Evolutionary conservation across 1,140 invertebrate genomes (phyloP), one percentile per base, ranked within the genome.

Genomic region (Macrotrachela quadricornifera): DNA sequence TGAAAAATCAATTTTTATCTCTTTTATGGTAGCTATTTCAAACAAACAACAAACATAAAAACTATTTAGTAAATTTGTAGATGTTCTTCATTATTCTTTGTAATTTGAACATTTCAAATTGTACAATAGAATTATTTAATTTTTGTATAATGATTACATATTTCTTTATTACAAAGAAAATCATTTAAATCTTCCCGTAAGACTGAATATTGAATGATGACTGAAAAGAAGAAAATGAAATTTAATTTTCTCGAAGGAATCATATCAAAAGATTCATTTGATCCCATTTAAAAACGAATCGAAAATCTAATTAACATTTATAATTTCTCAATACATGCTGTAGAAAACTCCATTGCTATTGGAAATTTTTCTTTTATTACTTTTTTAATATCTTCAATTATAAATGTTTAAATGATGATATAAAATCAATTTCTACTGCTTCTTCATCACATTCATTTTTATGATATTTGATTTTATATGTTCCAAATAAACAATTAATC

Each of bases 111-210:
- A 88, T 75, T 63, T 90, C 79, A 57, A 90, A 71, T 67, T 99
- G 94, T 15, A 87, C 81, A 1, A 85, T 72, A 0, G 94, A 91
- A 75, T 99, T 94, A 65, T 99, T 99, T 62, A 99, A 79, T 71
- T 99, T n/a, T 94, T 0, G 94, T 99, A 67, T 99, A 99, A 0
- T 92, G 90, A 75, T 99, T 99, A 61, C 84, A 86, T 54, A 99
- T 75, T 75, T 99, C 94, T 65, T 92, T 91, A 63, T 87, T 90
- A 77, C 86, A 84, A 0, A 92, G n/a, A 79, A 73, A 99, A 99
- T 51, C 96, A 70, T 70, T 99, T 94, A 73, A 99, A 97, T 57
- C 90, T 76, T 71, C 95, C 90, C 0, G 91, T 96, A 14, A 96
- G 70, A 8, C 90, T 91, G 6, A 78, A 76, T 47, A 78, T 74